Evolutionary conservation across 2,888 invertebrate genomes (phyloP).

Genomic region (Omphaloscelis lunosa): DNA sequence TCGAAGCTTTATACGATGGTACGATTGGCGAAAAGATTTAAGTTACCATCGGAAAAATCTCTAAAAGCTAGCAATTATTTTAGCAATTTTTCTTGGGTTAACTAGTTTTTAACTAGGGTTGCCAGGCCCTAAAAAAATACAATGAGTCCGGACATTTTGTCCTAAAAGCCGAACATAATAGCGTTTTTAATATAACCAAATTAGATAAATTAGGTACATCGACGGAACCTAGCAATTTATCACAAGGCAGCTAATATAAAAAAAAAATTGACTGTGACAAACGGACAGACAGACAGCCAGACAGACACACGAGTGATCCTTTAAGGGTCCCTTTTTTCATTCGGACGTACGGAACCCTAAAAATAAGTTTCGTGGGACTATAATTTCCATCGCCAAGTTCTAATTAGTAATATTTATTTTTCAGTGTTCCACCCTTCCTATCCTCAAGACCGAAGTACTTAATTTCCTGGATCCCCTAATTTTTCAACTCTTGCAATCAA

Average conservation of each 20-base stretch:
- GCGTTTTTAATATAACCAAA: not conserved
- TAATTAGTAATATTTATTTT: conserved; percentile 51
- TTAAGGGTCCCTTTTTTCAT: no score
- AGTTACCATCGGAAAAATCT: not conserved
- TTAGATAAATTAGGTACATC: not conserved
- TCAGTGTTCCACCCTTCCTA: conserved; percentile 60
- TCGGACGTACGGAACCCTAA: no score
- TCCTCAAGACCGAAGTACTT: conserved; percentile 57
- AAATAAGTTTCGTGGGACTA: not conserved
- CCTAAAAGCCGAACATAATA: not conserved
- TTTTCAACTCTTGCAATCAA: conserved; percentile 13
- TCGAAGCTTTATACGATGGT: no score
- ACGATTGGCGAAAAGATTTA: no score
- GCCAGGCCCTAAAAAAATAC: not conserved
- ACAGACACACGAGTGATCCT: no score
- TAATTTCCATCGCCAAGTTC: not conserved
- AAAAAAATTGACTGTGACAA: not conserved
- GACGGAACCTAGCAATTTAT: not conserved
- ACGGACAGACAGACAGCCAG: no score
- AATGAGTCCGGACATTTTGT: not conserved
- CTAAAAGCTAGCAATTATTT: no score
- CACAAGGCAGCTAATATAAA: not conserved
- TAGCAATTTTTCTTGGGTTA: no score
- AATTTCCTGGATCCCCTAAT: conserved; percentile 35
- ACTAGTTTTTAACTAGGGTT: no score